Base-by-base conservation (phyloP, 2,797 vertebrate species). In the Pangasius krempfi region DNA sequence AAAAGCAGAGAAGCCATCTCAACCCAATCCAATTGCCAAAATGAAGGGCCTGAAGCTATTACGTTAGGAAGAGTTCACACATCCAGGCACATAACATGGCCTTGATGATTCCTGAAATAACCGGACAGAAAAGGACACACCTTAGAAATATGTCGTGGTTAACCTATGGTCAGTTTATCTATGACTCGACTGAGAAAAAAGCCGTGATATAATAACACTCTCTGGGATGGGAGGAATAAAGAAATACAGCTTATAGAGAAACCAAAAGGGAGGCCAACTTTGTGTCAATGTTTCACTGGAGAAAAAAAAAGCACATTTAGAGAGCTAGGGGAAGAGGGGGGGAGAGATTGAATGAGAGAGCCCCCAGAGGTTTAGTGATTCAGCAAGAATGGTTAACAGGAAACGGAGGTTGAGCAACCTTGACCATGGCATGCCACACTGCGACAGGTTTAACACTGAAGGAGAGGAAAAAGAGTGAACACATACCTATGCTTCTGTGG, bases 401-500 rank as follows among this genome's bases (percentile, higher is more conserved):
- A 97, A 97, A 95, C 93, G 94, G 93, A 94, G 94, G 94, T 97
- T 97, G 96, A 96, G 96, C 95, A 97, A 97, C 95, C 95, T 95
- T 95, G 96, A 96, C 94, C 94, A 94, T 94, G 0, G 91, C 94
- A 93, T 96, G 95, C 96, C 95, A 56, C 88, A 54, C 82, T 66
- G 85, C 30, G 85, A 37, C 78, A 64, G 73, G 52, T 80, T 50
- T 60, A 68, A 50, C 58, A 1, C 68, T 30, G 68, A 58, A 86
- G 68, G 56, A 72, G 50, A 68, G 44, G 30, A 91, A 95, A 25
- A 91, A 94, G 96, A 96, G 94, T 96, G 96, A 96, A 94, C 95
- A 95, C 95, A 97, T 96, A 97, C 97, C 97, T 97, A 97, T 96
- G 97, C 88, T 95, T 96, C 96, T 97, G 96, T 96, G 97, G 97